Evolutionary conservation across 2,797 vertebrate species (phyloP), one percentile per base, ranked within the genome.

Genomic region (Aphelocoma californica): DNA sequence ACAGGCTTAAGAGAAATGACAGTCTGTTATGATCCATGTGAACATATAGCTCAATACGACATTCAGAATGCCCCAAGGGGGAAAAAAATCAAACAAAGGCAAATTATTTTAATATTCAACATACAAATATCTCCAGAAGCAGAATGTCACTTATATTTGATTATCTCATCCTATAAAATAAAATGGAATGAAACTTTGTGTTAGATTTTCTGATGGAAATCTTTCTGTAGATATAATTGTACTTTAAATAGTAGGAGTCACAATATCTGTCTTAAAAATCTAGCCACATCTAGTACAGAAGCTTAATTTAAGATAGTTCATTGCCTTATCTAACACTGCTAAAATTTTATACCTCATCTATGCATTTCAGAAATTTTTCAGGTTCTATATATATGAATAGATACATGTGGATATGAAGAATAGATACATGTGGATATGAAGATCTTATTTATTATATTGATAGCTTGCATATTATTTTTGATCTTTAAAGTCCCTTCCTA

Each of bases 1-100:
- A 36, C 53, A 61, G n/a, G 44, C 73, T 86, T 90, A 79, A 86
- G 16, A 77, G 21, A 90, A 88, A 81, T 50, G 47, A 56, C 69
- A 90, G 18, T 56, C 19, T 69, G 24, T 75, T 88, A 45, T 62
- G n/a, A 79, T 81, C 36, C n/a, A 62, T 94, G 70, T 70, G 73
- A 96, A 94, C 26, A 42, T 81, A 81, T 3, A 86, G 47, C 10
- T 79, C 44, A 47, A 17, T 32, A 65, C 26, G 18, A 51, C 47
- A 75, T 77, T 78, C 11, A 45, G 36, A 79, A 72, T 70, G 4
- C 4, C 58, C 66, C 44, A 42, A 60, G 16, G 12, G 9, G 4
- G 10, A 7, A 40, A 44, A n/a, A 47, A 28, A 18, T 16, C 15
- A 56, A 84, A 66, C 11, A 13, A 32, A 87, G 53, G 0, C 1